These are phyloP conservation scores for Microplitis demolitor DNA, from an alignment of 1,140 invertebrate species.

Conservation along the genomic window DNA sequence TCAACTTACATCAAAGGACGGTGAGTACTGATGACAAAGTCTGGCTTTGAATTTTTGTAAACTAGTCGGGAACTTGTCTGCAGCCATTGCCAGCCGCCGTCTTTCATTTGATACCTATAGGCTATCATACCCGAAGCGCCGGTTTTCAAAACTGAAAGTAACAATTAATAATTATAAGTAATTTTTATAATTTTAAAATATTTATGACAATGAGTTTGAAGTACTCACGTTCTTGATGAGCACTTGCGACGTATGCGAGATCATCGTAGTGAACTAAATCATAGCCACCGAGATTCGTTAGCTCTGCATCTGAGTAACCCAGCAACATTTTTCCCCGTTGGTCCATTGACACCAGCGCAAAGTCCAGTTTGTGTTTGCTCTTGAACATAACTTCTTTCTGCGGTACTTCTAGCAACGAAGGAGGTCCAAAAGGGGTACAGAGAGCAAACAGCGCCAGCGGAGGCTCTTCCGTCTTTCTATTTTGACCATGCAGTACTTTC, in stretches of 20 bases:
- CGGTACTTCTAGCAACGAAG: conserved; percentile 84
- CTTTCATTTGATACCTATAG: conserved; percentile 93
- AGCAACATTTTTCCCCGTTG: conserved; percentile 94
- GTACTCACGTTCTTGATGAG: conserved; percentile 96
- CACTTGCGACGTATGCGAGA: conserved; percentile 95
- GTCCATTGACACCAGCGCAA: conserved; percentile 96
- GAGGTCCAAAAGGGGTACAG: conserved; percentile 97
- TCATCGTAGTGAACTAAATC: conserved; percentile 98
- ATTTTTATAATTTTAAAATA: not conserved
- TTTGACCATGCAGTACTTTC: conserved; percentile 94
- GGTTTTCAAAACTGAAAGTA: conserved; percentile 91
- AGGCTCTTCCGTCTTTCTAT: conserved; percentile 90
- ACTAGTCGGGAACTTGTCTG: conserved; percentile 96
- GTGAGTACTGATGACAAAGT: conserved; percentile 98
- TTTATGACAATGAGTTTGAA: not conserved
- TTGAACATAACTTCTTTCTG: conserved; percentile 98
- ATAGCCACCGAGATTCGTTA: conserved; percentile 92
- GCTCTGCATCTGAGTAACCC: conserved; percentile 90
- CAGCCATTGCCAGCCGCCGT: conserved; percentile 95
- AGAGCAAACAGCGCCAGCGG: conserved; percentile 94
- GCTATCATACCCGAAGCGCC: conserved; percentile 98
- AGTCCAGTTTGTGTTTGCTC: conserved; percentile 97
- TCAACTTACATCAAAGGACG: conserved; percentile 90
- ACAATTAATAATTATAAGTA: conserved; percentile 6
- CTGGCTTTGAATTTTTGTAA: conserved; percentile 99